phyloP scores from a whole-genome alignment of 2,797 vertebrate species.

The Oreochromis grahami region DNA sequence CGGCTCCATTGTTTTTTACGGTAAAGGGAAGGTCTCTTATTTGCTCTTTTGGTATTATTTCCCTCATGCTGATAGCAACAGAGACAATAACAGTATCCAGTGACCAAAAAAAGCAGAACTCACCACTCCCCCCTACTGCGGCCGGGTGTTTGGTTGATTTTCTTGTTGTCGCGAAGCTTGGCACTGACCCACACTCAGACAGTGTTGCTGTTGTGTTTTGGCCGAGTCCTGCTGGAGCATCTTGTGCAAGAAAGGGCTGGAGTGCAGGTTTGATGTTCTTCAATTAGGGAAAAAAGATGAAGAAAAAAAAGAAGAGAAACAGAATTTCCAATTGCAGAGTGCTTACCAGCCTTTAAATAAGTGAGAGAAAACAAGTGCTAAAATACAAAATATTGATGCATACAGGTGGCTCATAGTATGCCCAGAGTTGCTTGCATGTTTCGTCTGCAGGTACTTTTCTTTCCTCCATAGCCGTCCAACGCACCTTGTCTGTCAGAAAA shows the following conservation, averaged over 20 bases:
- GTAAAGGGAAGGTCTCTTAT: conserved; percentile 73
- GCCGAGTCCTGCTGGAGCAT: background rate
- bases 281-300: background rate
- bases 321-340: background rate
- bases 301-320: background rate
- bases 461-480: conserved; percentile 5
- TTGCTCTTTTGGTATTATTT: conserved; percentile 65
- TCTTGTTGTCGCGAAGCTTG: conserved; percentile 36
- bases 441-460: background rate
- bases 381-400: background rate
- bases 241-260: conserved; percentile 21
- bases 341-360: background rate
- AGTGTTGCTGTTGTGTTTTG: conserved; percentile 35
- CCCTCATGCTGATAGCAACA: conserved; percentile 41
- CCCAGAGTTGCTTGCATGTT: conserved; percentile 25
- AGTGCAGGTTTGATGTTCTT: conserved; percentile 28
- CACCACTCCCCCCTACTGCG: conserved; percentile 65
- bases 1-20: conserved; percentile 57
- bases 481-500: conserved; percentile 23
- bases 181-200: conserved; percentile 31
- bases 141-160: conserved; percentile 35
- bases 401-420: conserved; percentile 41
- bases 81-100: conserved; percentile 60
- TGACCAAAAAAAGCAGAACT: conserved; percentile 81
- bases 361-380: background rate